These are phyloP conservation scores for Bucco capensis DNA, from an alignment of 2,113 vertebrate species.

Conservation along the genomic window DNA sequence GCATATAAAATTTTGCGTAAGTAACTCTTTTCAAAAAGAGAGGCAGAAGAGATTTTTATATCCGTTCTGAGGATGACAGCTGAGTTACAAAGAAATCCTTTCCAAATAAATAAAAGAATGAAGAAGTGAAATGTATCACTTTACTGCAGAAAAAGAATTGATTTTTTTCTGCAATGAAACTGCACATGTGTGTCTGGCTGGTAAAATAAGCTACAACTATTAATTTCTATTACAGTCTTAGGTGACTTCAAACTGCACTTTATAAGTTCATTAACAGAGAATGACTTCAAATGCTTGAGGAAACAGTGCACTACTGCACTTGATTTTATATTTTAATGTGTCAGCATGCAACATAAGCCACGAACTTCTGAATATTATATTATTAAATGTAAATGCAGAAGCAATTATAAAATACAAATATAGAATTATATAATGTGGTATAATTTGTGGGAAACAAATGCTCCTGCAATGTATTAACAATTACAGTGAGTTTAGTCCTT, in stretches of 20 bases:
- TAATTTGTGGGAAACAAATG: neutral
- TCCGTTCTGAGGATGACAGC: neutral
- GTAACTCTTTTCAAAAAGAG: neutral
- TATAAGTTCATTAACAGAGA: neutral
- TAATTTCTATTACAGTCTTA: neutral
- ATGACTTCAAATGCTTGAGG: neutral
- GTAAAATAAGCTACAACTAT: neutral
- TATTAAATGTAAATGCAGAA: neutral
- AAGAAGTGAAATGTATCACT: neutral
- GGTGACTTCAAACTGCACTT: neutral
- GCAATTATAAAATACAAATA: neutral
- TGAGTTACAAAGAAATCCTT: neutral
- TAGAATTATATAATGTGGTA: neutral
- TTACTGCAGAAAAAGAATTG: neutral
- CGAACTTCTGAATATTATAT: neutral
- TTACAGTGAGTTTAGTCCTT: neutral
- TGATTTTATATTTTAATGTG: neutral
- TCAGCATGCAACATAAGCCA: neutral
- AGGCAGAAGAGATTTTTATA: conserved; percentile 3
- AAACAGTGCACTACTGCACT: neutral
- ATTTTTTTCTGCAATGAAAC: neutral
- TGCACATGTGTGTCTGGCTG: neutral
- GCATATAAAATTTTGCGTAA: neutral
- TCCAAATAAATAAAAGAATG: conserved; percentile 16
- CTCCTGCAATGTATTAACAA: neutral